Evolutionary conservation across 2,113 vertebrate species (phyloP), one percentile per base, ranked within the genome.

Genomic region (Sisor rabdophorus): DNA sequence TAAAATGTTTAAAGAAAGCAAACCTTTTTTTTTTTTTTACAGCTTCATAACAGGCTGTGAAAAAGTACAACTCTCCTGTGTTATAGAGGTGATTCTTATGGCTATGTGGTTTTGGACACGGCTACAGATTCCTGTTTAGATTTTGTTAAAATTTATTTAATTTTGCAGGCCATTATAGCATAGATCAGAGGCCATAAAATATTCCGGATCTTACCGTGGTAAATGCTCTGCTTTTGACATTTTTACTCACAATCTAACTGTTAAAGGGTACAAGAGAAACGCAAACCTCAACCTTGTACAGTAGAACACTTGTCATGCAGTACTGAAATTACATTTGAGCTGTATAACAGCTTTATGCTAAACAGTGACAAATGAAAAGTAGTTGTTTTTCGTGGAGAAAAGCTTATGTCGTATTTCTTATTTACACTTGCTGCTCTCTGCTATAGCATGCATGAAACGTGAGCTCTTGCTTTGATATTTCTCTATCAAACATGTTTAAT

Each of bases 401-500:
- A 28, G 15, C 30, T 79, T 50, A 59, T 60, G 54, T 15, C 32
- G 19, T 69, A 30, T 53, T 73, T 28, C 50, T 47, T 60, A 55
- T 65, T 50, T 76, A 72, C 53, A 30, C 47, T 52, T 28, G 26
- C 48, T 50, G 44, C 58, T 58, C 47, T 52, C 32, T 48, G 19
- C 76, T 71, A 54, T 52, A 54, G 44, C 82, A 75, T 83, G 75
- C 82, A 54, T 77, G 32, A 59, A 64, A 24, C 71, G 71, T 59
- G 16, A 75, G 56, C 30, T 47, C 56, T 30, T 44, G 12, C 20
- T 60, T 8, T 6, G n/a, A 55, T 44, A n/a, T 17, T 58, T 19
- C 24, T 36, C 1, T 32, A 19, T 17, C 2, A 28, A n/a, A 30
- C 22, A 2, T 20, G 73, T 65, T 91, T 88, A 93, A 77, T 93